Base-by-base conservation (phyloP, 2,113 vertebrate species). In the Dunckerocampus dactyliophorus region DNA sequence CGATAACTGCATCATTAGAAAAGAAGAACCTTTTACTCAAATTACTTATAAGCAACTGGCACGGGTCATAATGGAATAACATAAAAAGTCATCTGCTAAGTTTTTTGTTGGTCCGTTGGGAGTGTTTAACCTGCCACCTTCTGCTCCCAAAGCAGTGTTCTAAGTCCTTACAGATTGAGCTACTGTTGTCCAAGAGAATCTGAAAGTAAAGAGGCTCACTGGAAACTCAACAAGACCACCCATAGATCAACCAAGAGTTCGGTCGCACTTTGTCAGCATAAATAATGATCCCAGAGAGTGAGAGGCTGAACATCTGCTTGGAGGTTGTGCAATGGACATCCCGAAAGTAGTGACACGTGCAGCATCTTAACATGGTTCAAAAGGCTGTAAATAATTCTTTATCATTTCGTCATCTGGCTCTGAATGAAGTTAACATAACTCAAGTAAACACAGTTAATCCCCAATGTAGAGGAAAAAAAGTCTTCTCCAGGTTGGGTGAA, bases 261-360 rank as follows among this genome's bases (percentile, higher is more conserved):
- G 62, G 71, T 72, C 66, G 62, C 59, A 70, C 77, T 79, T 81
- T 67, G 76, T 84, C 75, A 67, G 53, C 60, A 56, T 80, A 72
- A 84, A 78, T 79, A 62, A 81, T 62, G 39, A 9, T 47, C 63
- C 56, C 72, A 63, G 64, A 63, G 64, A 63, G 59, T 57, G 17
- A 34, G 68, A 62, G 62, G 65, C 66, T 67, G 76, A 74, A 81
- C 82, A 85, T 88, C 87, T 86, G 84, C 75, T 81, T 47, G 42
- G 59, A 58, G 74, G 84, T 82, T 85, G 66, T 67, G 45, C 66
- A 55, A 74, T 63, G 62, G 72, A 83, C 62, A 64, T 72, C 62
- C 76, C 67, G 49, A 57, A 70, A 81, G 71, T 71, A 69, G 59
- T 49, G 80, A 82, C 79, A 83, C 62, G 68, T 82, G 80, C 73